These are phyloP conservation scores for Hippasteria phrygiana DNA, from an alignment of 53 echinoderm and acorn worm species.

Conservation along the genomic window DNA sequence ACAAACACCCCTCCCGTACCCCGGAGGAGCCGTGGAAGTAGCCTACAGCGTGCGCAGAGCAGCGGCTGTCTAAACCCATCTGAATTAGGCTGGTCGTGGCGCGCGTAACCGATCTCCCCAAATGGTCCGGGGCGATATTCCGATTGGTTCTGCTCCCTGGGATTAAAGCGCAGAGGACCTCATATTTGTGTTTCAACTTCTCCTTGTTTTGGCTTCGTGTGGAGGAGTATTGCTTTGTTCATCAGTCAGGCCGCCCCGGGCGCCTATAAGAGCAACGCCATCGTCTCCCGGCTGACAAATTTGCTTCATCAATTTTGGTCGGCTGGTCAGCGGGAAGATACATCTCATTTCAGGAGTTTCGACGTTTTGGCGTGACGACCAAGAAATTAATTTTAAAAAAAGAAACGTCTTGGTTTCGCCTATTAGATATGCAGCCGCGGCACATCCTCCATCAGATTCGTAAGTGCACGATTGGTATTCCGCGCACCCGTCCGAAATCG, in stretches of 20 bases:
- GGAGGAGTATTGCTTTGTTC: constrained; percentile 55
- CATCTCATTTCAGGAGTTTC: not conserved
- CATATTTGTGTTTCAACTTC: constrained; percentile 68
- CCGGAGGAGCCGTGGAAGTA: not conserved
- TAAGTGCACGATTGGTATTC: constrained; percentile 42
- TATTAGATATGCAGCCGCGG: constrained; percentile 11
- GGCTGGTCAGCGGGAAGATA: constrained; percentile 3
- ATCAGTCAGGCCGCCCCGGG: constrained; percentile 37
- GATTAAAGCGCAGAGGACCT: constrained; percentile 48
- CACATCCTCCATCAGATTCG: not conserved
- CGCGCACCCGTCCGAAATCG: not conserved
- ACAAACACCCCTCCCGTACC: constrained; percentile 26
- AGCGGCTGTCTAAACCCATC: constrained; percentile 59
- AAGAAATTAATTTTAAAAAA: constrained; percentile 34
- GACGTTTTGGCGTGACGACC: not conserved
- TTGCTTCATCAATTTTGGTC: constrained; percentile 42
- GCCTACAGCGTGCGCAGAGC: constrained; percentile 33
- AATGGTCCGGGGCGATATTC: constrained; percentile 50
- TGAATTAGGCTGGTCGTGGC: constrained; percentile 25
- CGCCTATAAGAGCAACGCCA: not conserved
- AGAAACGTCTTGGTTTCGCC: constrained; percentile 5
- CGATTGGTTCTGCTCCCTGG: constrained; percentile 42
- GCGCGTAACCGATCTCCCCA: constrained; percentile 52
- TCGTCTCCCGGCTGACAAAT: constrained; percentile 24
- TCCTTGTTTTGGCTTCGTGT: constrained; percentile 1